phyloP scores from a whole-genome alignment of 2,797 vertebrate genomes.

The Coendou prehensilis region DNA sequence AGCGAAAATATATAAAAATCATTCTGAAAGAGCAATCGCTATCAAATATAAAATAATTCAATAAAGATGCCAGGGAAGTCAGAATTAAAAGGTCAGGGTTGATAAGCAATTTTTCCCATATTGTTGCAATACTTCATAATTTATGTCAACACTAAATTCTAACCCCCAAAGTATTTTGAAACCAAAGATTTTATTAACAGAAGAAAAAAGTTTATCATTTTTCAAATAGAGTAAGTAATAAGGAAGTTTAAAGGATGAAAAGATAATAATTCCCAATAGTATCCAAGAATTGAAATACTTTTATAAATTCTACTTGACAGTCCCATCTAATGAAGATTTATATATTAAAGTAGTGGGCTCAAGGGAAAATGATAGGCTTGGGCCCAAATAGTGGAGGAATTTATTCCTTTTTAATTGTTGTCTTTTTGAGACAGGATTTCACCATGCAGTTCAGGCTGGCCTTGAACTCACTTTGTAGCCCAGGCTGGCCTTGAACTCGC shows the following conservation, averaged over 20 bases:
- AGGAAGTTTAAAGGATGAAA: not conserved
- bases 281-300: constrained; percentile 4
- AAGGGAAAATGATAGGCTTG: not conserved
- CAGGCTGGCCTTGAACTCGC: not conserved
- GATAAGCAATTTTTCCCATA: not conserved
- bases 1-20: constrained; percentile 41
- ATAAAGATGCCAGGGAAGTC: constrained; percentile 18
- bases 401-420: not conserved
- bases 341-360: not conserved
- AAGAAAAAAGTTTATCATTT: not conserved
- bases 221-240: not conserved
- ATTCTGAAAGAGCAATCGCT: not conserved
- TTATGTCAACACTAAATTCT: not conserved
- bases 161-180: not conserved
- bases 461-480: not conserved
- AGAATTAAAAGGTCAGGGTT: not conserved
- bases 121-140: not conserved
- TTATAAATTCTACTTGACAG: constrained; percentile 43
- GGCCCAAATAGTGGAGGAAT: not conserved
- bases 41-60: constrained; percentile 45
- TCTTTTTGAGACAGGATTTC: not conserved
- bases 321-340: constrained; percentile 8
- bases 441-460: not conserved
- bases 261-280: not conserved
- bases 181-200: not conserved